Conservation (phyloP, 1,140 invertebrate genomes). For the Drosophila punjabiensis region DNA sequence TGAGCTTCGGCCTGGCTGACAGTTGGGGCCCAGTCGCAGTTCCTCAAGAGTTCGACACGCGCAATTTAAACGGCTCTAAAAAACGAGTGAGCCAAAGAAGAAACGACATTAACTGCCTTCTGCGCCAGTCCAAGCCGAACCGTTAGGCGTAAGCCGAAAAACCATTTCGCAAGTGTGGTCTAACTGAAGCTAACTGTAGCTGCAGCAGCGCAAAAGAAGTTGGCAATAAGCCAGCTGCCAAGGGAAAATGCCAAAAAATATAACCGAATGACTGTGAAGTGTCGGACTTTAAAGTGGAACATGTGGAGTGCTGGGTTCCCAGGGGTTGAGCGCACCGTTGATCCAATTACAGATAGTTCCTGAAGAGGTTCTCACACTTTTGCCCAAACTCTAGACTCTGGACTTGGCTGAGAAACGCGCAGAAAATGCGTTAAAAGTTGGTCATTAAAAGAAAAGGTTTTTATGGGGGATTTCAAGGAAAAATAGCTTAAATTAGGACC, state of each 20-base stretch:
- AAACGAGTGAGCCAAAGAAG: slow-evolving; percentile 39
- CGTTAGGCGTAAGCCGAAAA: slow-evolving; percentile 54
- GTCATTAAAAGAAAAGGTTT: not conserved
- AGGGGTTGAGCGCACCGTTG: slow-evolving; percentile 16
- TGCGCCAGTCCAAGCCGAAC: slow-evolving; percentile 53
- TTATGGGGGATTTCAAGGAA: not conserved
- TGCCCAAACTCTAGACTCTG: slow-evolving; percentile 1
- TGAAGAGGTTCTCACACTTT: not conserved
- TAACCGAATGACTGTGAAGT: slow-evolving; percentile 15
- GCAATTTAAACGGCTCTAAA: slow-evolving; percentile 51
- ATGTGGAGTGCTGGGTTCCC: slow-evolving; percentile 27
- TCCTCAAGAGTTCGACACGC: slow-evolving; percentile 43
- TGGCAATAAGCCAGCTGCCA: slow-evolving; percentile 43
- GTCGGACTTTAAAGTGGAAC: slow-evolving; percentile 29
- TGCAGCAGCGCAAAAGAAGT: slow-evolving; percentile 26
- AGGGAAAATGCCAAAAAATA: slow-evolving; percentile 48
- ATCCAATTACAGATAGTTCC: slow-evolving; percentile 27
- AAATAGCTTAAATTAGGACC: not conserved
- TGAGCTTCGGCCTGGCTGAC: slow-evolving; percentile 11
- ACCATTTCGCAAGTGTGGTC: slow-evolving; percentile 52
- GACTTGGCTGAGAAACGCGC: not conserved
- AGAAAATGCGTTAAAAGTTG: slow-evolving; percentile 15
- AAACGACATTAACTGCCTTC: slow-evolving; percentile 63
- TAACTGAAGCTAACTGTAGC: slow-evolving; percentile 56
- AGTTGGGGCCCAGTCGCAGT: slow-evolving; percentile 9